Conservation (phyloP, 2,113 vertebrate species). For the Zootoca vivipara region DNA sequence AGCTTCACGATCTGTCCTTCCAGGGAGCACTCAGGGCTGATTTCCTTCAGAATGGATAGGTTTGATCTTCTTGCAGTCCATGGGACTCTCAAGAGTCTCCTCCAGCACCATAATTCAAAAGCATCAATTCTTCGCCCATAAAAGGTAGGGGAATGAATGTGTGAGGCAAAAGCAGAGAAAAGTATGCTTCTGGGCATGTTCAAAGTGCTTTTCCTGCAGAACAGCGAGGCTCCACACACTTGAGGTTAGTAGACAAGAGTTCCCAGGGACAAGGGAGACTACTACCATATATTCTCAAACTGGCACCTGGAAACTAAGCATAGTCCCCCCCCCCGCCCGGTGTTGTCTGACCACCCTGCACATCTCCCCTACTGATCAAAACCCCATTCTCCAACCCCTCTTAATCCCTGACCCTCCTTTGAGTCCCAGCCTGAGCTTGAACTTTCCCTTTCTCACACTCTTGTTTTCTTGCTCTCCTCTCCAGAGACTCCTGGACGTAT, state of each 20-base stretch:
- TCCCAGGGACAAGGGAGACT: neutral
- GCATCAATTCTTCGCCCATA: no score
- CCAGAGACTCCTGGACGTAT: neutral
- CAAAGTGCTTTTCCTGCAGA: neutral
- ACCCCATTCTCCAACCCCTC: no score
- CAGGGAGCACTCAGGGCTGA: no score
- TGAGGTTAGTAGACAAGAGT: neutral
- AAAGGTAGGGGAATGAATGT: neutral
- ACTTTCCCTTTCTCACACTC: neutral
- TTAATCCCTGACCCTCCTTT: constrained; percentile 21
- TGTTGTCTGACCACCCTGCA: neutral
- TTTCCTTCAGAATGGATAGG: no score
- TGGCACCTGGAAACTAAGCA: neutral
- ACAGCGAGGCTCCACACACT: neutral
- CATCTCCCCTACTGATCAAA: neutral
- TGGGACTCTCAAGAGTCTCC: no score
- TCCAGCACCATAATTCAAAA: no score
- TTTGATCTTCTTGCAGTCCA: no score
- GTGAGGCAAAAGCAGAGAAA: neutral
- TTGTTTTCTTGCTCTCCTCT: constrained; percentile 18
- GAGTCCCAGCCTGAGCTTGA: constrained; percentile 7
- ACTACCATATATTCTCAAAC: neutral
- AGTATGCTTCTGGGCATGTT: neutral
- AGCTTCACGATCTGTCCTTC: no score
- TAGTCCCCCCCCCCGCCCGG: no score